Percentiles rank a stretch among this genome's conserved stretches.
Conservation (phyloP, 2,113 vertebrate species). For the Aptenodytes patagonicus region DNA sequence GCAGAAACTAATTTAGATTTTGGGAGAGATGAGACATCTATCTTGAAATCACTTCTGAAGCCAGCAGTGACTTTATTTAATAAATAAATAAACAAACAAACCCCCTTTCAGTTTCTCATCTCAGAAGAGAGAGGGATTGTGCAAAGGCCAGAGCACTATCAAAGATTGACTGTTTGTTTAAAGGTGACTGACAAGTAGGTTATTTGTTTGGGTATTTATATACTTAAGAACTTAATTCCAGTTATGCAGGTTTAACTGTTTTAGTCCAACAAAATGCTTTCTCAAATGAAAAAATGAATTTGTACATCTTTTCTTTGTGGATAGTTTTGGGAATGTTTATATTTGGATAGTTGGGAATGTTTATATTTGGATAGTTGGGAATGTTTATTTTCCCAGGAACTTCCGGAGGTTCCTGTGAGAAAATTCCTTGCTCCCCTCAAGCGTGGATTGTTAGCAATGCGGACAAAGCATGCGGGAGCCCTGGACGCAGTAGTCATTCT, state of each 20-base stretch:
- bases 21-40: not conserved
- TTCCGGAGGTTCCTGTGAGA: not conserved
- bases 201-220: not conserved
- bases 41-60: not conserved
- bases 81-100: not conserved
- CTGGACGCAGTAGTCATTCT: not conserved
- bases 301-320: not conserved
- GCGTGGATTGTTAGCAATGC: accelerated
- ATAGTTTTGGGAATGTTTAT: not conserved
- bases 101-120: not conserved
- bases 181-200: not conserved
- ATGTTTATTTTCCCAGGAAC: constrained; percentile 1
- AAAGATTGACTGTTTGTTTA: not conserved
- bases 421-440: not conserved
- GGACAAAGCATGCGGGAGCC: not conserved
- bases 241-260: not conserved
- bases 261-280: not conserved
- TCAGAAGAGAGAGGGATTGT: not conserved
- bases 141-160: not conserved
- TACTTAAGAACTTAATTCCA: not conserved
- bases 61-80: not conserved
- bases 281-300: not conserved
- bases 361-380: not conserved
- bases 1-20: not conserved
- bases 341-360: not conserved